phyloP scores from a whole-genome alignment of 2,113 vertebrate genomes.

The Plecotus auritus region DNA sequence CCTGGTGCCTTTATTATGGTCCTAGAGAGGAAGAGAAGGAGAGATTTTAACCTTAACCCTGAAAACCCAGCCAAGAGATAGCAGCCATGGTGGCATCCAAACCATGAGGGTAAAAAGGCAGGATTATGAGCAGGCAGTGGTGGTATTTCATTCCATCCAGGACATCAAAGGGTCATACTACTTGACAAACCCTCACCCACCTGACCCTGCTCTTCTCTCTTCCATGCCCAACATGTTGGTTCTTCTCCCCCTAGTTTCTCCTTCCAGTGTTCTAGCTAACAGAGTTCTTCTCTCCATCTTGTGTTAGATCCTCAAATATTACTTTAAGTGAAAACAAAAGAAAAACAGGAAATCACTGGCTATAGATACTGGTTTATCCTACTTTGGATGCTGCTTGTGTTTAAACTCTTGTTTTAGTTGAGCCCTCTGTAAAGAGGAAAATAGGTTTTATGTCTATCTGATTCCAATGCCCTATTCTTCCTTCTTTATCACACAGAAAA shows the following conservation, averaged over 20 bases:
- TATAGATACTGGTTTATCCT: not conserved
- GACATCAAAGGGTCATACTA: fast-evolving
- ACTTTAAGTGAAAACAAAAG: not conserved
- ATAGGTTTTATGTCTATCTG: not conserved
- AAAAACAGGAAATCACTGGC: not conserved
- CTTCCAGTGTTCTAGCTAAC: not conserved
- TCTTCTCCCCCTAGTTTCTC: not conserved
- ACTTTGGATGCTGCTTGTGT: not conserved
- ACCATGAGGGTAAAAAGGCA: not conserved
- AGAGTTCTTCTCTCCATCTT: not conserved
- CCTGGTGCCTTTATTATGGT: conserved; percentile 41
- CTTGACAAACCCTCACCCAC: not conserved
- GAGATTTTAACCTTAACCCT: conserved; percentile 58
- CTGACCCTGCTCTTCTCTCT: not conserved
- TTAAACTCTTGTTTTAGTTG: not conserved
- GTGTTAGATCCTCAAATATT: not conserved
- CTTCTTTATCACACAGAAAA: not conserved
- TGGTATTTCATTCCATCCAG: not conserved
- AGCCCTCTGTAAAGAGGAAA: not conserved
- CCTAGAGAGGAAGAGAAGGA: conserved; percentile 35
- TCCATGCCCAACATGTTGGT: not conserved
- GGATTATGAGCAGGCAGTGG: not conserved
- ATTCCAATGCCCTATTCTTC: not conserved
- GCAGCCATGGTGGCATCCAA: not conserved
- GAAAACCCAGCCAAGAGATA: not conserved